Percentiles rank a stretch among this genome's conserved stretches.
These are phyloP conservation scores for Brachynemurus nebulosus DNA, from an alignment of 2,888 invertebrate genomes.

Conservation along the genomic window DNA sequence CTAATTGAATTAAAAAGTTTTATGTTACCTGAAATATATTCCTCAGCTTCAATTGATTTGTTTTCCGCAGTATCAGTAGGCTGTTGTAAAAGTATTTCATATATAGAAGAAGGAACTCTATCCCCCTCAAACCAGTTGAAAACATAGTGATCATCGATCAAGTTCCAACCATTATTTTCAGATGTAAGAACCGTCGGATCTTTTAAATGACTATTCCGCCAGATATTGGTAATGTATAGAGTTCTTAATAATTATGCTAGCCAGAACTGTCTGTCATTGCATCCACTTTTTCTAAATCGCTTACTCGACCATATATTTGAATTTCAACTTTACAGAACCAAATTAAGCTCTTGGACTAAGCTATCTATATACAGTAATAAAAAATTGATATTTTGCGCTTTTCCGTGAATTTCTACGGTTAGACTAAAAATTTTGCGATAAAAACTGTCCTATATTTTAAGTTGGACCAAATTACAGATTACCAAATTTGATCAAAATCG, in stretches of 20 bases:
- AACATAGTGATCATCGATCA: conserved; percentile 2
- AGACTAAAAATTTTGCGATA: no score
- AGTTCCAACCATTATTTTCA: not conserved
- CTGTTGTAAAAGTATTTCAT: not conserved
- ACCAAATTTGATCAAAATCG: no score
- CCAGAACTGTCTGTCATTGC: no score
- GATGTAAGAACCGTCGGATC: conserved; percentile 4
- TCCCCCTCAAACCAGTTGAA: conserved; percentile 5
- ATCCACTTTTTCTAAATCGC: no score
- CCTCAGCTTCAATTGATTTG: not conserved
- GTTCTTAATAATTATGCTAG: conserved; percentile 10
- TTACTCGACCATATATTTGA: no score
- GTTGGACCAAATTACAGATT: no score
- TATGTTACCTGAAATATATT: conserved; percentile 1
- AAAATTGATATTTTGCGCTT: no score
- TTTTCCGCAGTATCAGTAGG: not conserved
- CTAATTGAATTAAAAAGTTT: conserved; percentile 1
- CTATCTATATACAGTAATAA: no score
- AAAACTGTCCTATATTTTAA: no score
- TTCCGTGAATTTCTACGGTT: no score
- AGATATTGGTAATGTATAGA: conserved; percentile 9
- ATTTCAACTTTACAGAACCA: no score
- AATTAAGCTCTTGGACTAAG: no score
- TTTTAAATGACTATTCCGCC: conserved; percentile 11
- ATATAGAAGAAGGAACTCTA: not conserved